These are phyloP conservation scores for Lepidothrix coronata DNA, from an alignment of 2,113 vertebrate species.

Conservation along the genomic window DNA sequence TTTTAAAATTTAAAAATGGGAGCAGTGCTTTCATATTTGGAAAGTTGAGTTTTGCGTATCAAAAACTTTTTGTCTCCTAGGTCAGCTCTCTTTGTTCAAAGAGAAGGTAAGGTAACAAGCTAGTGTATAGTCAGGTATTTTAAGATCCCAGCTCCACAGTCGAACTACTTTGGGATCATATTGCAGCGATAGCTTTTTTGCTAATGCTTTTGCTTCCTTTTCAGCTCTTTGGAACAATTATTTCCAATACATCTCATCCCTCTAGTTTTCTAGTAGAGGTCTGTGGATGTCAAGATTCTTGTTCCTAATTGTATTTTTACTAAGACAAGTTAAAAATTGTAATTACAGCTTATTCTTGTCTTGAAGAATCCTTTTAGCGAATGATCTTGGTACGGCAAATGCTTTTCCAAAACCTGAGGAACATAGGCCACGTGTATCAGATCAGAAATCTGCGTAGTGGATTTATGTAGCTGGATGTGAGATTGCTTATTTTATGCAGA, in stretches of 20 bases:
- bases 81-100: background rate
- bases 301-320: background rate
- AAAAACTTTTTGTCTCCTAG: background rate
- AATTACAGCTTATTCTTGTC: background rate
- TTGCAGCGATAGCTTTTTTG: background rate
- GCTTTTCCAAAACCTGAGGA: background rate
- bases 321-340: background rate
- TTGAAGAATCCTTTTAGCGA: background rate
- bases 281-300: background rate
- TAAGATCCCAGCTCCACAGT: background rate
- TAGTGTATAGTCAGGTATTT: background rate
- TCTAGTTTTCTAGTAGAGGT: background rate
- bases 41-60: background rate
- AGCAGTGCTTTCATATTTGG: background rate
- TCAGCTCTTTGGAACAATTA: background rate
- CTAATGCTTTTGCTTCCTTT: background rate
- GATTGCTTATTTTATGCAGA: background rate
- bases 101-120: background rate
- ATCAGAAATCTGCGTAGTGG: background rate
- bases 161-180: background rate
- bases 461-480: background rate
- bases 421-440: background rate
- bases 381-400: background rate
- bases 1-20: background rate
- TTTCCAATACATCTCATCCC: background rate